A percentile compares a stretch with the other conserved stretches of the same genome.
Evolutionary conservation across 2,888 invertebrate species (phyloP).

Genomic region (Anagyrus pseudococci): DNA sequence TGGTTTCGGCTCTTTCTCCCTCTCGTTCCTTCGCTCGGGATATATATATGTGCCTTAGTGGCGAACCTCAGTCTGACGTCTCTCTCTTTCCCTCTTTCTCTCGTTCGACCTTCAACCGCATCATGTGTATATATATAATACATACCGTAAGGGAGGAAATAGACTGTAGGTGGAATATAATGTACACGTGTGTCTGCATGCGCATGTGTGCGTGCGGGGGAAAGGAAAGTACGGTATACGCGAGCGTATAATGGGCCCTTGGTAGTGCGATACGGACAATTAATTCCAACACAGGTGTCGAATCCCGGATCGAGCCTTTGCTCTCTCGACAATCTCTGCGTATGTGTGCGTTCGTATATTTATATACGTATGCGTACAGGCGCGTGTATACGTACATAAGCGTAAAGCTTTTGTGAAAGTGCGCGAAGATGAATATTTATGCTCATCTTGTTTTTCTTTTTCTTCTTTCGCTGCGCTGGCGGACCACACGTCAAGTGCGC

Average conservation of each 20-base stretch:
- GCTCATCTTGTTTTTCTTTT: slow-evolving; percentile 26
- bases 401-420: slow-evolving; percentile 27
- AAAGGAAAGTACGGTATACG: background rate
- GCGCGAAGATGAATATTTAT: slow-evolving; percentile 31
- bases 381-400: background rate
- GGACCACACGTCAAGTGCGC: slow-evolving; percentile 7
- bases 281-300: slow-evolving; percentile 32
- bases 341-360: background rate
- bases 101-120: slow-evolving; percentile 24
- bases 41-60: slow-evolving; percentile 3
- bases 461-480: no score
- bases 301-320: slow-evolving; percentile 2
- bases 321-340: background rate
- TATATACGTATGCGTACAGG: background rate
- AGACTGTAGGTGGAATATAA: slow-evolving; percentile 21
- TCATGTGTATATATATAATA: background rate
- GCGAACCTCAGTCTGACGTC: slow-evolving; percentile 4
- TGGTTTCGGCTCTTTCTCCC: slow-evolving; percentile 29
- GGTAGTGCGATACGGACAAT: slow-evolving; percentile 22
- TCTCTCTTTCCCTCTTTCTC: slow-evolving; percentile 2
- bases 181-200: background rate
- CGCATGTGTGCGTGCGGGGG: no score
- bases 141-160: slow-evolving; percentile 11
- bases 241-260: background rate
- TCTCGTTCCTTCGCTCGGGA: slow-evolving; percentile 8